phyloP scores from a whole-genome alignment of 2,888 invertebrate species.

The Harmothoe impar region DNA sequence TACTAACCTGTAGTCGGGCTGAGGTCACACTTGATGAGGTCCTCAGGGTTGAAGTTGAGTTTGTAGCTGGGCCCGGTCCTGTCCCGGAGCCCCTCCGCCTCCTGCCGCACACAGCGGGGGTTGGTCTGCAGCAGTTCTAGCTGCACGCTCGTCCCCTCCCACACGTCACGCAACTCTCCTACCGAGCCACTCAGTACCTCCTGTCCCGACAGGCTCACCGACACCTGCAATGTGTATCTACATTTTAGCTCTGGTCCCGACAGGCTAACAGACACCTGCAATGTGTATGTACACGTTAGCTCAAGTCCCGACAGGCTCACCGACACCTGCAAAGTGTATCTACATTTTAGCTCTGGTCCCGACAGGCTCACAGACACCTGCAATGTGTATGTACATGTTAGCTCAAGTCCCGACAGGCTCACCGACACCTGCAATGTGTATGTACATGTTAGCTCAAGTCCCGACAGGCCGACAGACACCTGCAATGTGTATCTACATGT shows the following conservation, averaged over 20 bases:
- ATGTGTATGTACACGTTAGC: constrained; percentile 69
- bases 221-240: constrained; percentile 63
- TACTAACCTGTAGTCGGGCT: neutral
- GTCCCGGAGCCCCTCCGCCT: constrained; percentile 88
- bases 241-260: neutral
- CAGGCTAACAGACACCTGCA: constrained; percentile 61
- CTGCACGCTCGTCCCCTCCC: constrained; percentile 97
- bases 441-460: neutral
- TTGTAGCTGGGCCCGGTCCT: constrained; percentile 67
- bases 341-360: neutral
- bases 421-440: constrained; percentile 66
- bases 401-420: constrained; percentile 65
- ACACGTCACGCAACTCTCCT: constrained; percentile 89
- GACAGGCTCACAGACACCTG: constrained; percentile 62
- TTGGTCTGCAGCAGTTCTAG: constrained; percentile 94
- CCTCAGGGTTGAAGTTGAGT: constrained; percentile 64
- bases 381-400: constrained; percentile 68
- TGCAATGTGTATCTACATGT: neutral
- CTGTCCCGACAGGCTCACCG: constrained; percentile 63
- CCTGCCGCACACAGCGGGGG: constrained; percentile 90
- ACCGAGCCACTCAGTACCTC: constrained; percentile 83
- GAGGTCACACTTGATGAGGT: neutral
- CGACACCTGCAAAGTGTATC: constrained; percentile 62
- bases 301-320: constrained; percentile 65
- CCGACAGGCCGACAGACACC: constrained; percentile 62